These are phyloP conservation scores for Myocastor coypus DNA, from an alignment of 2,113 vertebrate genomes.

Conservation along the genomic window DNA sequence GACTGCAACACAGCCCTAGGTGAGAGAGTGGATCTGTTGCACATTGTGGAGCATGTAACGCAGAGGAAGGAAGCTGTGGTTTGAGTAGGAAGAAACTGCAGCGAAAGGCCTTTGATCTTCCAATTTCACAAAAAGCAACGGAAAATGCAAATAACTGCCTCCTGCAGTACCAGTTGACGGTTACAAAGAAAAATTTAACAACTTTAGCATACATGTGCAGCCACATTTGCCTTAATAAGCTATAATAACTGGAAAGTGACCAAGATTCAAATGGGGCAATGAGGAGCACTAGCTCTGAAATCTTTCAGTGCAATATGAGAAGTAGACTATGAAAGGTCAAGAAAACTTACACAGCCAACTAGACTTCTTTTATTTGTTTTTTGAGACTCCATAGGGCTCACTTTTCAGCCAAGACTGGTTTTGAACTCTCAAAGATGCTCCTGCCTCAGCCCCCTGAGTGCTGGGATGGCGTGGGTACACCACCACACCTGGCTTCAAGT, in stretches of 20 bases:
- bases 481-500: neutral
- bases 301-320: neutral
- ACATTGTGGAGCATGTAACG: neutral
- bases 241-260: neutral
- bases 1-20: neutral
- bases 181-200: constrained; percentile 56
- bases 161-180: constrained; percentile 17
- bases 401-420: no score
- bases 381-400: no score
- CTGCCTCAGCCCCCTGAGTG: no score
- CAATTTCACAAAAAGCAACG: constrained; percentile 69
- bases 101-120: constrained; percentile 69
- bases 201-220: constrained; percentile 7
- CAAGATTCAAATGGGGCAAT: neutral
- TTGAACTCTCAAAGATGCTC: no score
- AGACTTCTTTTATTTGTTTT: neutral
- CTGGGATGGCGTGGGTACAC: no score
- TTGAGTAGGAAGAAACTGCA: constrained; percentile 57
- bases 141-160: constrained; percentile 71
- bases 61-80: constrained; percentile 79
- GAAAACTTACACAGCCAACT: neutral
- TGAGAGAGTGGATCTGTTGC: constrained; percentile 13
- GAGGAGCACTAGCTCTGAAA: neutral
- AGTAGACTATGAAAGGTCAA: neutral
- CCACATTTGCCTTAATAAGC: neutral